These are phyloP conservation scores for Notarius quadriscutis DNA, from an alignment of 2,113 vertebrate genomes.

Conservation along the genomic window DNA sequence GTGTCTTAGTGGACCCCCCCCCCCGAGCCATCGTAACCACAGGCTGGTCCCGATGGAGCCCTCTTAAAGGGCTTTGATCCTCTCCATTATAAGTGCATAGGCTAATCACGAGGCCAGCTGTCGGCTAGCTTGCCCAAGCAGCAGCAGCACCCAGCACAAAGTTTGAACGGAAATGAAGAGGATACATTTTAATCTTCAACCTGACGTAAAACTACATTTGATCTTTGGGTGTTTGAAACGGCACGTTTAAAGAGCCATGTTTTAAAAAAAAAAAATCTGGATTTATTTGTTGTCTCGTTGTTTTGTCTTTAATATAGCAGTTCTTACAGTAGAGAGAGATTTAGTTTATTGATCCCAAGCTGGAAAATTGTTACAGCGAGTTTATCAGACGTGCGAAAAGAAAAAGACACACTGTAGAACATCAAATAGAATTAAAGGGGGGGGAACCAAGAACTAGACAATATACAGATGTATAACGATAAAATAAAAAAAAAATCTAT, in stretches of 20 bases:
- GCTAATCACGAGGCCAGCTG: slow-evolving; percentile 76
- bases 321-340: not conserved
- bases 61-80: slow-evolving; percentile 68
- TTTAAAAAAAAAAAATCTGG: not conserved
- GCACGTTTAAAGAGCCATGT: too few relatives aligned
- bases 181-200: not conserved
- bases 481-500: too few relatives aligned
- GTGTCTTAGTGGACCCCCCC: slow-evolving; percentile 22
- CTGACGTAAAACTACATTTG: not conserved
- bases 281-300: not conserved
- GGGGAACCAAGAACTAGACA: too few relatives aligned
- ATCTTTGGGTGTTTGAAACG: not conserved
- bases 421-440: too few relatives aligned
- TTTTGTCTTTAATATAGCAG: not conserved
- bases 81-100: slow-evolving; percentile 64
- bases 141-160: slow-evolving; percentile 45
- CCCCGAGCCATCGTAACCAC: slow-evolving; percentile 28
- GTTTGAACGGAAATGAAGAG: slow-evolving; percentile 1
- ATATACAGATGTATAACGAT: too few relatives aligned
- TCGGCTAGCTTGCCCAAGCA: slow-evolving; percentile 56
- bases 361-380: too few relatives aligned
- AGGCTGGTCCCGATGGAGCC: slow-evolving; percentile 60
- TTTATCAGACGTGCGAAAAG: too few relatives aligned
- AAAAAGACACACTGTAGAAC: too few relatives aligned
- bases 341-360: too few relatives aligned